phyloP scores from a whole-genome alignment of 2,797 vertebrate genomes.

The Lateolabrax maculatus region DNA sequence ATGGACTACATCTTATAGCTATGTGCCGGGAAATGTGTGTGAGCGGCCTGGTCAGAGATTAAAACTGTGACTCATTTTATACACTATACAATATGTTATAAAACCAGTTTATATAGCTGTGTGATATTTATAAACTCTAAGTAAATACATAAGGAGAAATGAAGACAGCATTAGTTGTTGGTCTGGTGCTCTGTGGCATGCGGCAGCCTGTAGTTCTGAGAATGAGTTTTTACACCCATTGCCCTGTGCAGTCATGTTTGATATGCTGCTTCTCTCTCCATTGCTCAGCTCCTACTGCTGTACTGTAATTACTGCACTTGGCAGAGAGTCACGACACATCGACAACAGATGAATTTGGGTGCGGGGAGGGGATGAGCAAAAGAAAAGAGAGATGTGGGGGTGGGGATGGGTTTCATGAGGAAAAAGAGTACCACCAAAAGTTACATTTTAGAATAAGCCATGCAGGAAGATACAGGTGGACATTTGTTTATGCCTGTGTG shows the following conservation, averaged over 20 bases:
- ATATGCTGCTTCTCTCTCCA: slow-evolving; percentile 69
- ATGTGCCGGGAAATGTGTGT: not conserved
- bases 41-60: slow-evolving; percentile 10
- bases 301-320: slow-evolving; percentile 80
- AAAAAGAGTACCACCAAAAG: slow-evolving; percentile 22
- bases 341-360: slow-evolving; percentile 70
- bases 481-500: not conserved
- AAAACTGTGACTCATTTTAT: slow-evolving; percentile 14
- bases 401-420: slow-evolving; percentile 33
- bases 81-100: not conserved
- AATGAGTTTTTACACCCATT: slow-evolving; percentile 50
- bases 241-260: slow-evolving; percentile 72
- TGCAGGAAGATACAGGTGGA: not conserved
- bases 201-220: slow-evolving; percentile 40
- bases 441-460: not conserved
- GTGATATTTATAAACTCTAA: slow-evolving; percentile 20
- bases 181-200: slow-evolving; percentile 38
- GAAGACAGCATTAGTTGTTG: slow-evolving; percentile 21
- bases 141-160: slow-evolving; percentile 29
- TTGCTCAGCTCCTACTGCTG: slow-evolving; percentile 67
- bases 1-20: slow-evolving; percentile 9
- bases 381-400: slow-evolving; percentile 41
- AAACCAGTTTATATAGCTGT: not conserved
- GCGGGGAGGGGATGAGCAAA: slow-evolving; percentile 54
- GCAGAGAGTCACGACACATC: slow-evolving; percentile 79